Base-by-base conservation (phyloP, 2,888 invertebrate genomes). In the Theodoxus fluviatilis region DNA sequence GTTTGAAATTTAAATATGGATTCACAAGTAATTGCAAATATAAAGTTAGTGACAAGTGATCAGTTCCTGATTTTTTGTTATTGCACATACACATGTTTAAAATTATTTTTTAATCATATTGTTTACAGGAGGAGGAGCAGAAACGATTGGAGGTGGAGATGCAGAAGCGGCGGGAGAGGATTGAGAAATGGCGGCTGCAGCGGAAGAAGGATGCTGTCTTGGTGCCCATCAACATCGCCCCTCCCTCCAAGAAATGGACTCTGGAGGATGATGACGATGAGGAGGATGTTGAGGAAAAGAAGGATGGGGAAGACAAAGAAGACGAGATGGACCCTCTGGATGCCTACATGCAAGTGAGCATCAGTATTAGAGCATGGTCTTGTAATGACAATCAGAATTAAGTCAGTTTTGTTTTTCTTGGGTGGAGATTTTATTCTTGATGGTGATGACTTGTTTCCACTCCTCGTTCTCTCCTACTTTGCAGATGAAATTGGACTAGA, bases 261-360 rank as follows among this genome's bases (percentile, higher is more conserved):
- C 89, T 98, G 69, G 96, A 98, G 86, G 96, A 98, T 87, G 98
- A 98, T 83, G 96, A 95, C 75, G 95, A 94, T 75, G 97, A 97
- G 70, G 86, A 84, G 33, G 83, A 82, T 15, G 80, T 94, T 92
- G 90, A 90, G 77, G 69, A 78, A 59, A 87, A 87, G 61, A 88
- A 75, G 31, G 76, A 79, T 35, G 75, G 77, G 33, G 78, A 76
- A 31, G 77, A 77, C 15, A 79, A 80, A 47, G 81, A 79, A 71
- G 83, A 83, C 74, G 85, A 84, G 67, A 76, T 83, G 15, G 98
- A 99, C 89, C 94, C 98, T 0, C 89, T 99, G 37, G 99, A 99
- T 90, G 98, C 98, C 6, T 99, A 93, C 84, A 99, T 99, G 99
- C 92, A 93, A 88, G 94, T 84, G 71, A 66, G 66, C n/a, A n/a